Base-by-base conservation (phyloP, 2,797 vertebrate species). In the Falco biarmicus region DNA sequence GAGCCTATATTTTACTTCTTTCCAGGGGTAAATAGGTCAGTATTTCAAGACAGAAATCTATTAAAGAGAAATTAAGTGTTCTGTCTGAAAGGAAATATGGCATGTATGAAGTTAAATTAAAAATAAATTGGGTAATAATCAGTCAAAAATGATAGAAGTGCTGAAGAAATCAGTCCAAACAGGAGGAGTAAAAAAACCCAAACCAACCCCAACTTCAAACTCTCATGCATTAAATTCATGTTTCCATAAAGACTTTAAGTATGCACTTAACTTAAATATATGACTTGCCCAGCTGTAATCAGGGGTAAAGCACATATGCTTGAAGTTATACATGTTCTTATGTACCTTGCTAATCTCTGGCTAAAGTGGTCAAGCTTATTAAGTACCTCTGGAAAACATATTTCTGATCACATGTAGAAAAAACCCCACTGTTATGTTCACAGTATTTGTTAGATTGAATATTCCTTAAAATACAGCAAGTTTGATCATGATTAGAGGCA, bases 41-140 rank as follows among this genome's bases (percentile, higher is more conserved):
- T 88, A 91, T 96, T 96, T 97, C 89, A 92, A 20, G 89, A 71
- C 41, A 87, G 43, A 89, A 93, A 89, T 85, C 50, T 92, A 75
- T 83, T 95, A 83, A 86, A 81, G 32, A 48, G 69, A 87, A 93
- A 91, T 60, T 91, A 81, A 80, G 54, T 77, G 47, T 73, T 95
- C 76, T 94, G 79, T 89, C 92, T 93, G 79, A 69, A 87, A 91
- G 84, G 90, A 95, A 95, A 91, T 92, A 89, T 1, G 43, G 47
- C 4, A 10, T 39, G 16, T 71, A 89, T 69, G 63, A 95, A 84
- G 47, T 81, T 85, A 95, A 95, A 92, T 94, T 95, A 96, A 96
- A 93, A 94, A 83, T 83, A 95, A 96, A 87, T 80, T 84, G 50
- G 57, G 60, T 89, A 95, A 87, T 85, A 90, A 90, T 96, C 64